Base-by-base conservation (phyloP, 2,797 vertebrate genomes). In the Novumbra hubbsi region DNA sequence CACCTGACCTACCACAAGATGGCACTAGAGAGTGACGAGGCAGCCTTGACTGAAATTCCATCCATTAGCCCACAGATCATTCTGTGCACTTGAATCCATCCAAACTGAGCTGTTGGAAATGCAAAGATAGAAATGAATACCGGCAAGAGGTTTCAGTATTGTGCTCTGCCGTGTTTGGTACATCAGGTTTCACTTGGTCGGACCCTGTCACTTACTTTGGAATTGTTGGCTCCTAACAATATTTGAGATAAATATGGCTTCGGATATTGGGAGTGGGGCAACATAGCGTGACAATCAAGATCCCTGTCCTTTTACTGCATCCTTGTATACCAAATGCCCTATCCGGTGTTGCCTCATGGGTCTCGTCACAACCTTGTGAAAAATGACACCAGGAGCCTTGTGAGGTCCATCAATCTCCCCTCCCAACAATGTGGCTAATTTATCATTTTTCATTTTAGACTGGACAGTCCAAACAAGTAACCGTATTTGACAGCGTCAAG, bases 51-150 rank as follows among this genome's bases (percentile, higher is more conserved):
- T 32, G 32, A 32, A 32, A 32, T 32, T n/a, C n/a, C n/a, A 34
- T 5, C 32, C 32, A 5, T 38, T 38, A 38, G 34, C 1, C 72
- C 85, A 67, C 68, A 76, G 85, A 80, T 77, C 57, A 27, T 64
- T 81, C 74, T 75, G 89, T 85, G 88, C 92, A 91, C 80, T 85
- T 63, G 81, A 77, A 83, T 89, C 86, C 78, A 88, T 78, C 85
- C 88, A 86, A 87, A 85, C 87, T 89, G 91, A 91, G 92, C 86
- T 89, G 90, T 91, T 89, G 87, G 84, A 68, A 81, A 89, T 92
- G 93, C 93, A 92, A 93, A 88, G 90, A 92, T 81, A 92, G 84
- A 92, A 92, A 91, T 94, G 91, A 94, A 95, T 95, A 94, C 94
- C 88, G 83, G 92, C 90, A 89, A 92, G 91, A 93, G 90, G 88